Evolutionary conservation across 1,140 invertebrate species (phyloP).

Genomic region (Helicoverpa armigera): DNA sequence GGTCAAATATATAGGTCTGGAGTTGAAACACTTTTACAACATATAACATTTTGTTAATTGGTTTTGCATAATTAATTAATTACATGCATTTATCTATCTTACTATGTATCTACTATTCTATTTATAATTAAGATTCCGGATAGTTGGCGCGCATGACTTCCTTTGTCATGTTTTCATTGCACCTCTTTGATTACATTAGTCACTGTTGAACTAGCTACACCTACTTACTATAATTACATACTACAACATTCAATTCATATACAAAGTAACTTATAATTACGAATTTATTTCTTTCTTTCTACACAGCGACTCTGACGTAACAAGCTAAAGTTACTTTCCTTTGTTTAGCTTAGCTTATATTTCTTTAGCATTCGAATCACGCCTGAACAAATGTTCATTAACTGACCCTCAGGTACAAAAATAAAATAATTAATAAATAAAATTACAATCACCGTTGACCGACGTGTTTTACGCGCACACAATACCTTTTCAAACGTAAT

Average conservation of each 20-base stretch:
- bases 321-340: background rate
- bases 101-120: background rate
- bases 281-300: background rate
- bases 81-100: background rate
- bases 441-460: constrained; percentile 18
- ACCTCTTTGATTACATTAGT: background rate
- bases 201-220: background rate
- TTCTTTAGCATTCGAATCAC: background rate
- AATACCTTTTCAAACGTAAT: constrained; percentile 26
- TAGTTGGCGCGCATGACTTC: constrained; percentile 31
- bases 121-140: constrained; percentile 14
- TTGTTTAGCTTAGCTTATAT: background rate
- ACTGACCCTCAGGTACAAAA: background rate
- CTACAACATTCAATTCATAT: background rate
- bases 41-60: no score
- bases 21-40: constrained; percentile 51
- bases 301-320: background rate
- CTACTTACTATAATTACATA: background rate
- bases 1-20: constrained; percentile 61
- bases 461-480: background rate
- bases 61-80: background rate
- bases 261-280: background rate
- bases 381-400: background rate
- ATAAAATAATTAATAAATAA: constrained; percentile 15
- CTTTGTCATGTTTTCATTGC: constrained; percentile 19